phyloP scores from a whole-genome alignment of 1,140 invertebrate genomes.

The Aphaenogaster rudis region DNA sequence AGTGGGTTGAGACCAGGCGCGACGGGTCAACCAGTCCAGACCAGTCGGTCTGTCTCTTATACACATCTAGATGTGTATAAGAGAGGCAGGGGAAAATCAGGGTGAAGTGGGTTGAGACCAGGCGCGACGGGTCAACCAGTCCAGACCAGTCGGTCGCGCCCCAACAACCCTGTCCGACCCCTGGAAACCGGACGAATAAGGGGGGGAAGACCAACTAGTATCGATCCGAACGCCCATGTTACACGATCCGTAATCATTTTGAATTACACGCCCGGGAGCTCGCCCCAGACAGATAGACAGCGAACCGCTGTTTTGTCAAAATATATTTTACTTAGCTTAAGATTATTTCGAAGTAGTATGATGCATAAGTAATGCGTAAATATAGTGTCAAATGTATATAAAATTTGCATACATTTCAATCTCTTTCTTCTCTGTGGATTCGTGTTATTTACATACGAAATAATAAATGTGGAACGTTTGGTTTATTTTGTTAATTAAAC shows the following conservation, averaged over 20 bases:
- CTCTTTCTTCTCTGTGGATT: background rate
- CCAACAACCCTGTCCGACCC: slow-evolving; percentile 79
- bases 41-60: slow-evolving; percentile 78
- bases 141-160: slow-evolving; percentile 77
- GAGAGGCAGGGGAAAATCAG: slow-evolving; percentile 72
- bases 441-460: background rate
- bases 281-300: slow-evolving; percentile 28
- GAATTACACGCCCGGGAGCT: slow-evolving; percentile 65
- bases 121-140: slow-evolving; percentile 80
- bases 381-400: background rate
- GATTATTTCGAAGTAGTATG: background rate
- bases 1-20: slow-evolving; percentile 78
- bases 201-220: slow-evolving; percentile 73
- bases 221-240: slow-evolving; percentile 83
- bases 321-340: background rate
- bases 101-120: slow-evolving; percentile 77
- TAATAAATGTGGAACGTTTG: background rate
- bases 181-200: slow-evolving; percentile 70
- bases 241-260: slow-evolving; percentile 77
- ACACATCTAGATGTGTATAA: too few species aligned
- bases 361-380: background rate
- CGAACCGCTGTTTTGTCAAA: background rate
- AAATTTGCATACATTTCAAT: background rate
- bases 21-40: slow-evolving; percentile 79
- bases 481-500: background rate